Evolutionary conservation across 2,113 vertebrate genomes (phyloP).

Genomic region (Micromys minutus): DNA sequence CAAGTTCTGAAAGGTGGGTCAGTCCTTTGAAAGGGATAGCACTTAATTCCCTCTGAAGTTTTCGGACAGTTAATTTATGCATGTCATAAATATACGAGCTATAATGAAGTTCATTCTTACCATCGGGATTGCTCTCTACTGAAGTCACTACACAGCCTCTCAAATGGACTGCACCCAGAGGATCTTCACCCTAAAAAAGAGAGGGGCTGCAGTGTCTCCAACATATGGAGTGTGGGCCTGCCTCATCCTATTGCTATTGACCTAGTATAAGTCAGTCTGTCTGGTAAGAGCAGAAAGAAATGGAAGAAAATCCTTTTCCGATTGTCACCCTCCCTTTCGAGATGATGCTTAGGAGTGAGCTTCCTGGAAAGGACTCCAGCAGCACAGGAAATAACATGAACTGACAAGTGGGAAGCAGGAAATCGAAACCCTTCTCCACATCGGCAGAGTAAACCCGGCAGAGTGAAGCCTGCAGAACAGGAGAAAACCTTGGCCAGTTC

Average conservation of each 20-base stretch:
- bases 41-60: background rate
- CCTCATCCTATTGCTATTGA: background rate
- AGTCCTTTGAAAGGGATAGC: background rate
- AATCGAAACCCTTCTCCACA: background rate
- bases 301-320: background rate
- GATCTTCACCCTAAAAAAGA: slow-evolving; percentile 86
- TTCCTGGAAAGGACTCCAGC: background rate
- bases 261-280: background rate
- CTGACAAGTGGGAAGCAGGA: background rate
- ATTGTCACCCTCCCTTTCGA: background rate
- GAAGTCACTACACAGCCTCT: slow-evolving; percentile 95
- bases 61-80: background rate
- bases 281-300: background rate
- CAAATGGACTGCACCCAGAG: slow-evolving; percentile 93
- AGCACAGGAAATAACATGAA: background rate
- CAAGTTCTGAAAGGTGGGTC: background rate
- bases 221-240: background rate
- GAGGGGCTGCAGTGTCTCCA: background rate
- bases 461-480: background rate
- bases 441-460: background rate
- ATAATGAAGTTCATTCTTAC: slow-evolving; percentile 83
- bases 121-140: slow-evolving; percentile 92
- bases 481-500: background rate
- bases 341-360: background rate
- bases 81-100: too few relatives aligned